These are phyloP conservation scores for Anticlea derivata DNA, from an alignment of 2,888 invertebrate genomes.

Conservation along the genomic window DNA sequence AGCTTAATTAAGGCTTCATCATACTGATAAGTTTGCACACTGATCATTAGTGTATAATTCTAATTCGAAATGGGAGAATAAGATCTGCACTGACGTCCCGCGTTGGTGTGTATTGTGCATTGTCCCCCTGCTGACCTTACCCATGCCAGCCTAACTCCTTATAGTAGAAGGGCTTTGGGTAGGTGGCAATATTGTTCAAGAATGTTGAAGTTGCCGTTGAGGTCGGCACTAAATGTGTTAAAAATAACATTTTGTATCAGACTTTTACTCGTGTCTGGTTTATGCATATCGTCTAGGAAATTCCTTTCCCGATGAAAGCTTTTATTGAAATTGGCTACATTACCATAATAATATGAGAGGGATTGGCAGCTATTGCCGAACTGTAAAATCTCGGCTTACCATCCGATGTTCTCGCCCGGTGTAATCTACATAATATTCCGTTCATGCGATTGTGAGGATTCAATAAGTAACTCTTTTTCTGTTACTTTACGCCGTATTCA, in stretches of 20 bases:
- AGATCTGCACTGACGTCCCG: too few relatives aligned
- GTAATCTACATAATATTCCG: conserved; percentile 66
- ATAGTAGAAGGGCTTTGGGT: too few relatives aligned
- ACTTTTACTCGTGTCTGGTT: conserved; percentile 15
- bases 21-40: too few relatives aligned
- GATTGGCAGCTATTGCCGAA: conserved; percentile 77
- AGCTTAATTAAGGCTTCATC: neutral
- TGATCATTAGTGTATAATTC: too few relatives aligned
- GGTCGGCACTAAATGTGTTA: neutral
- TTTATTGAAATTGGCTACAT: conserved; percentile 81
- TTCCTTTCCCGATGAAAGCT: conserved; percentile 66
- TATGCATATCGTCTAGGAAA: conserved; percentile 50
- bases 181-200: too few relatives aligned
- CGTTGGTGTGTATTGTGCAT: too few relatives aligned
- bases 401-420: conserved; percentile 62
- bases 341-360: conserved; percentile 82
- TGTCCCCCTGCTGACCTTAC: too few relatives aligned
- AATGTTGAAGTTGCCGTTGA: too few relatives aligned
- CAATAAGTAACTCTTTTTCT: conserved; percentile 61
- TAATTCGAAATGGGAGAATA: too few relatives aligned
- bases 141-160: too few relatives aligned
- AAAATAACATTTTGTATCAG: neutral
- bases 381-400: conserved; percentile 75
- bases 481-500: too few relatives aligned
- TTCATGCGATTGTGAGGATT: conserved; percentile 62